Conservation (phyloP, 1,140 invertebrate species). For the Drosophila parvula region DNA sequence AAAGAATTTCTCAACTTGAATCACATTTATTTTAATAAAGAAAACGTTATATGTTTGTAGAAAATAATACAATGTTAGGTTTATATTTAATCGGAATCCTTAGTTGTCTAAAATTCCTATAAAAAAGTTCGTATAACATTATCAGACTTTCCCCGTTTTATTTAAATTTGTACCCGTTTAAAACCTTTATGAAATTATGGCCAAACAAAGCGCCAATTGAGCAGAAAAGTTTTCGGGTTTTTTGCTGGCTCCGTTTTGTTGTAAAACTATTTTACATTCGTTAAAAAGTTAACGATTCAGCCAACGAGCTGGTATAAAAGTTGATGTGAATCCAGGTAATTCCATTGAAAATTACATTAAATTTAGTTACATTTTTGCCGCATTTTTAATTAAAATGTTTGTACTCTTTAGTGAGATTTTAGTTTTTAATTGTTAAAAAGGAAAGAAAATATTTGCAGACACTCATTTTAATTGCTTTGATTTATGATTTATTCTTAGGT, state of each 20-base stretch:
- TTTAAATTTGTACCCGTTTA: not conserved
- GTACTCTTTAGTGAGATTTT: not conserved
- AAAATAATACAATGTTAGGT: no score
- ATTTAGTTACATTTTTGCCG: not conserved
- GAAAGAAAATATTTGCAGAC: not conserved
- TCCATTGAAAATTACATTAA: not conserved
- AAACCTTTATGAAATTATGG: conserved; percentile 3
- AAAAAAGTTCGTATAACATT: no score
- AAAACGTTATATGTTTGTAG: no score
- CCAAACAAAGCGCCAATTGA: conserved; percentile 8
- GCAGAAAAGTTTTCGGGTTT: conserved; percentile 9
- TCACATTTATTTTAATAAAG: no score
- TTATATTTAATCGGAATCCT: no score
- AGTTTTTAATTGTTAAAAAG: not conserved
- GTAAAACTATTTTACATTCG: conserved; percentile 27
- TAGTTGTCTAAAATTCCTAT: no score
- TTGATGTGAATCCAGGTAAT: not conserved
- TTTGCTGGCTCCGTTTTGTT: not conserved
- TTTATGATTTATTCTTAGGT: not conserved
- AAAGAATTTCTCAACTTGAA: no score
- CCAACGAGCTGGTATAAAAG: not conserved
- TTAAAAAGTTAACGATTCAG: conserved; percentile 14
- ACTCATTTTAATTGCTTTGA: no score
- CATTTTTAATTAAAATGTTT: not conserved
- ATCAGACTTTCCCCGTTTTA: not conserved